Percentiles rank a stretch among this genome's conserved stretches.
phyloP scores from a whole-genome alignment of 2,113 vertebrate genomes.

The Lagopus muta region DNA sequence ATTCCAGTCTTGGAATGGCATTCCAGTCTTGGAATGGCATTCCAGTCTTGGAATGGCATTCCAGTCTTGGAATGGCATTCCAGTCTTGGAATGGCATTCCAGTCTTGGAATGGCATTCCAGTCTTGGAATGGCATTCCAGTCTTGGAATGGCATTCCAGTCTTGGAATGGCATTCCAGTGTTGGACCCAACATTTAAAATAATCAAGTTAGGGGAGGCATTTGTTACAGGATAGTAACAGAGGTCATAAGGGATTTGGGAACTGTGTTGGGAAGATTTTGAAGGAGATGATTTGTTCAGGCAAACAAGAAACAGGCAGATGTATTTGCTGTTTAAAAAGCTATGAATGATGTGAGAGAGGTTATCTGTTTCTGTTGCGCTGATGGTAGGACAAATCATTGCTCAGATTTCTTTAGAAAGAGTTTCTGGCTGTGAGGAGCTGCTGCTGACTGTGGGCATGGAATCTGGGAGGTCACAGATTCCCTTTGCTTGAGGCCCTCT shows the following conservation, averaged over 20 bases:
- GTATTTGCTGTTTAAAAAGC: neutral
- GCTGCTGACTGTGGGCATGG: neutral
- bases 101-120: neutral
- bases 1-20: no score
- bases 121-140: neutral
- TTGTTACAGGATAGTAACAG: neutral
- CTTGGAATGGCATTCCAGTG: neutral
- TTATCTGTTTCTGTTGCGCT: fast-evolving
- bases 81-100: neutral
- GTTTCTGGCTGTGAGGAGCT: neutral
- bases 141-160: neutral
- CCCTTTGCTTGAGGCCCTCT: neutral
- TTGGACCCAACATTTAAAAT: neutral
- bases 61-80: neutral
- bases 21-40: no score
- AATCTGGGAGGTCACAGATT: neutral
- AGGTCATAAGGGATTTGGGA: neutral
- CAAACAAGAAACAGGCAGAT: neutral
- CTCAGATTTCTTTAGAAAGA: neutral
- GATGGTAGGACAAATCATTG: neutral
- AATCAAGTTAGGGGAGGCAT: neutral
- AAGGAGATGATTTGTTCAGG: neutral
- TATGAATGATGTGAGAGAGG: neutral
- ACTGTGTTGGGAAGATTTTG: neutral
- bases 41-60: neutral